A percentile compares a stretch with the other conserved stretches of the same genome.
phyloP scores from a whole-genome alignment of 2,797 vertebrate genomes.

The Gadopsis marmoratus region DNA sequence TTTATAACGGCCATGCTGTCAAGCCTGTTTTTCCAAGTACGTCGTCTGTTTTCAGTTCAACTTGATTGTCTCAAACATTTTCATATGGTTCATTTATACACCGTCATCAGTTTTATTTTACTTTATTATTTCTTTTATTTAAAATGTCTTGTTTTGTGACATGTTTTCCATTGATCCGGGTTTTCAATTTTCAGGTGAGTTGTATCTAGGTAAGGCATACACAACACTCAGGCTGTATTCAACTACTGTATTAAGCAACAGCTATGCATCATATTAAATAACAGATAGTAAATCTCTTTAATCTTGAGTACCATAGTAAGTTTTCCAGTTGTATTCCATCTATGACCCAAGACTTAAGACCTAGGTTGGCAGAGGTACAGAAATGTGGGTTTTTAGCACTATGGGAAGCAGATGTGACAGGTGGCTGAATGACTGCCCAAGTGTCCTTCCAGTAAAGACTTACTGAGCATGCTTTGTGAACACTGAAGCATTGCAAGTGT shows the following conservation, averaged over 20 bases:
- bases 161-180: constrained; percentile 46
- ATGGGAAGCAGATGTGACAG: constrained; percentile 11
- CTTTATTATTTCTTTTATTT: constrained; percentile 63
- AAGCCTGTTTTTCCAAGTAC: constrained; percentile 13
- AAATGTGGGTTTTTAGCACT: constrained; percentile 15
- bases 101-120: constrained; percentile 39
- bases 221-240: constrained; percentile 78
- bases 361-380: constrained; percentile 26
- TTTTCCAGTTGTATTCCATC: constrained; percentile 26
- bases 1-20: constrained; percentile 3
- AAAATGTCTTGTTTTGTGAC: constrained; percentile 44
- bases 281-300: constrained; percentile 42
- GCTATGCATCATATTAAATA: constrained; percentile 60
- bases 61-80: constrained; percentile 45
- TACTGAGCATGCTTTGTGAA: constrained; percentile 62
- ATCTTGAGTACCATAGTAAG: constrained; percentile 29
- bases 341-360: constrained; percentile 17
- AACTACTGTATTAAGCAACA: constrained; percentile 80
- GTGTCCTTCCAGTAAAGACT: constrained; percentile 7
- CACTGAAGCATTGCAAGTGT: constrained; percentile 52
- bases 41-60: constrained; percentile 34
- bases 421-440: constrained; percentile 19
- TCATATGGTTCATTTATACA: constrained; percentile 52
- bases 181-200: constrained; percentile 67
- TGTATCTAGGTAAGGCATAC: constrained; percentile 56